These are phyloP conservation scores for Mechanitis mazaeus DNA, from an alignment of 2,888 invertebrate genomes.

Conservation along the genomic window DNA sequence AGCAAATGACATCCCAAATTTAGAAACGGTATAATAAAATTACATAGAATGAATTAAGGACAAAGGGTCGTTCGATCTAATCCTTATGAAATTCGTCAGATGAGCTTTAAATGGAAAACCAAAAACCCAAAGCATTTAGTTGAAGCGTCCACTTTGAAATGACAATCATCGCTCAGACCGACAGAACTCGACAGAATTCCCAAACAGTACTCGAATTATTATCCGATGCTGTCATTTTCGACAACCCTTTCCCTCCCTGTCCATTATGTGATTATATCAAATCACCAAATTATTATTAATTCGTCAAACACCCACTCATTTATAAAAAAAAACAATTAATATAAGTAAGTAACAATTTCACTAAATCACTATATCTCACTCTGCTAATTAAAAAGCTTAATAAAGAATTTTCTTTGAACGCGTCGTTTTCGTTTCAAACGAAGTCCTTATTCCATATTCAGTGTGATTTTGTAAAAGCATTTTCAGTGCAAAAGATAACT, in stretches of 20 bases:
- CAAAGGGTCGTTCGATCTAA: too few species aligned
- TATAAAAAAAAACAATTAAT: too few species aligned
- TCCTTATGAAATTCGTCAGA: background rate
- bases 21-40: too few species aligned
- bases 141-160: background rate
- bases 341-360: background rate
- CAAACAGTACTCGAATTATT: background rate
- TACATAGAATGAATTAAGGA: too few species aligned
- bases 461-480: constrained; percentile 15
- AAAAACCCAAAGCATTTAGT: constrained; percentile 2
- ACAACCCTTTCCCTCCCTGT: background rate
- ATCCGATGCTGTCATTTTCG: background rate
- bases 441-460: constrained; percentile 19
- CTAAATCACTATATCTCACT: background rate
- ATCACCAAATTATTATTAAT: too few species aligned
- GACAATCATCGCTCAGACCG: background rate
- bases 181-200: background rate
- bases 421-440: constrained; percentile 2
- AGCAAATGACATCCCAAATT: background rate
- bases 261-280: too few species aligned
- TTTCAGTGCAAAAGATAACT: constrained; percentile 18
- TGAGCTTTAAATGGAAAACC: background rate
- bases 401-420: constrained; percentile 9
- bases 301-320: too few species aligned
- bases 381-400: background rate